Base-by-base conservation (phyloP, 1,140 invertebrate genomes). In the Lanistes nyassanus region DNA sequence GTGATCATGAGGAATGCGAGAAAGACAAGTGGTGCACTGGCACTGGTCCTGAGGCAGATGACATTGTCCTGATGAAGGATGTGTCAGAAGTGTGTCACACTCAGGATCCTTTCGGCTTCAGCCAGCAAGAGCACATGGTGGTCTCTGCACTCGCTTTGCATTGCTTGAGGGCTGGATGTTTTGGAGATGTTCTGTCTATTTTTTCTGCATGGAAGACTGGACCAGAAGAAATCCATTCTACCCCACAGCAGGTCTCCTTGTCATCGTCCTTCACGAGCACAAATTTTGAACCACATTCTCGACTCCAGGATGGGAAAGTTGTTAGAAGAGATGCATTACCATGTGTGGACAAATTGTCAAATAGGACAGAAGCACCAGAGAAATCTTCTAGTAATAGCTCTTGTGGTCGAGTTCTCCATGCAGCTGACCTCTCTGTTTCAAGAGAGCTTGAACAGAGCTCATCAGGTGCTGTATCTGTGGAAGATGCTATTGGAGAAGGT, bases 91-190 rank as follows among this genome's bases (percentile, higher is more conserved):
- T 72, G 6, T 72, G 70, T 62, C 70, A 72, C 56, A 37, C 60
- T 2, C 34, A 42, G 7, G 80, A 81, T 62, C 80, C 80, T 42
- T 79, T 79, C 60, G 13, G 67, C 19, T 56, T 81, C 58, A 29
- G 42, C 0, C 42, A 36, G 55, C 75, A 76, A 37, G 60, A 77
- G 31, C 73, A 75, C 29, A 37, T 64, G 19, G 31, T 56, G 0
- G 73, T 81, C 19, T 65, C 77, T 37, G 72, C 65, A 11, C 62
- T 81, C 23, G 66, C 70, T 26, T 60, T 68, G 23, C 64, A 76
- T 51, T 81, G 80, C 72, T 75, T 81, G 37, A 66, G 71, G 65
- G 58, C 64, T 74, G 76, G 67, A 29, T 74, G 71, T 36, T 72
- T 76, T 74, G 78, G 78, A 23, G 53, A 74, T 60, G 55, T 75